Base-by-base conservation (phyloP, 2,888 invertebrate genomes). In the Orthosia incerta region DNA sequence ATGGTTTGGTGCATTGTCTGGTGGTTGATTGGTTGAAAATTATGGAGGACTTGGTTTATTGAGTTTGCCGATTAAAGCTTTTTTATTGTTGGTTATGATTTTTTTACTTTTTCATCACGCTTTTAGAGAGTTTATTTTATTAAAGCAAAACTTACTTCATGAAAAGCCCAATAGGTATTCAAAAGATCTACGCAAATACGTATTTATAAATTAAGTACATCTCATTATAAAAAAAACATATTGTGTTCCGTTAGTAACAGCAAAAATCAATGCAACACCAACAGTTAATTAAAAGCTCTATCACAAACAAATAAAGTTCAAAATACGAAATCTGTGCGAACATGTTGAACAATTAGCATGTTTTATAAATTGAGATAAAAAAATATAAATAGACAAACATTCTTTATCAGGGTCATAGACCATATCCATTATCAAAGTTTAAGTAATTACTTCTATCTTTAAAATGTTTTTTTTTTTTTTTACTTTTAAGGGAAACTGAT, bases 311-410 rank as follows among this genome's bases (percentile, higher is more conserved):
- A 50, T 64, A 60, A 46, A 63, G 50, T 46, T 56, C 7, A 79
- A 63, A 45, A 12, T 59, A 23, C 4, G 55, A 53, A 31, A 39
- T 23, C n/a, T n/a, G 4, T 18, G 11, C 26, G 12, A 23, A 16
- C 39, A 7, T 15, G 11, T 51, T 15, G 50, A 39, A 46, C 48
- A 78, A 74, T 80, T 68, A 64, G 55, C 13, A 48, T 53, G 53
- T 65, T 69, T 74, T 23, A 16, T 67, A 60, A 60, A 74, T n/a
- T 46, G n/a, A 68, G 68, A 79, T 79, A 74, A 78, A 26, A 39
- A 31, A 1, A 31, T 39, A 4, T 55, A 23, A 55, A 55, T 26
- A 55, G 23, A 39, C n/a, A n/a, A 12, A 73, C 31, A 64, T 46
- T 31, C 2, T 18, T 7, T 61, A 61, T 46, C 73, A 31, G 13